Base-by-base conservation (phyloP, 2,113 vertebrate genomes). In the Microcebus tavaratra region DNA sequence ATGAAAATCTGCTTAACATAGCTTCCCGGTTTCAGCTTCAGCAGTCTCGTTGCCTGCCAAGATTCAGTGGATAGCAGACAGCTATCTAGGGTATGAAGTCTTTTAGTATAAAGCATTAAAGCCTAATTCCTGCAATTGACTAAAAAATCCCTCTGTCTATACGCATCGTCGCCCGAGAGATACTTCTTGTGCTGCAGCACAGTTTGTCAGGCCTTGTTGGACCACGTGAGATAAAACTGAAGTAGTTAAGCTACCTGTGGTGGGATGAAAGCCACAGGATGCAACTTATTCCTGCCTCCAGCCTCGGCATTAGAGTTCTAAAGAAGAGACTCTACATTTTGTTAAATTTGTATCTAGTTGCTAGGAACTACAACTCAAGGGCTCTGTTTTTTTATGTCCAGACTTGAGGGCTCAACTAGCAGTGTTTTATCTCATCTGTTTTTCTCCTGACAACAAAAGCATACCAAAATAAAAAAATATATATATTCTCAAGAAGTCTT, bases 111-210 rank as follows among this genome's bases (percentile, higher is more conserved):
- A 98, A 90, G 78, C 91, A 98, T 98, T 98, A 98, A 96, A 87
- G 57, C 96, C 75, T 98, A 98, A 98, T 98, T 98, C 96, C 95
- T 98, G 91, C 95, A 98, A 97, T 93, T 98, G 96, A 98, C 91
- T 97, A 48, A 97, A 98, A 98, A 95, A 86, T 98, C 88, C 59
- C 48, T 96, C 78, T 97, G 73, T 98, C 98, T 99, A 96, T 97
- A 81, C 4, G 17, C 96, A 76, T 95, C 91, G 72, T 97, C 70
- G 68, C 91, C 68, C 80, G 39, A 96, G 93, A 98, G 97, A 96
- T 45, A 83, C 96, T 97, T 76, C 90, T 85, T 17, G 36, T 53
- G 61, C 63, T 48, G 59, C 70, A n/a, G 2, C 27, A 6, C 70
- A 23, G n/a, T 95, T 98, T 98, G 76, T 98, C 97, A 98, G 96